These are phyloP conservation scores for Bos javanicus DNA, from an alignment of 2,113 vertebrate species.

Conservation along the genomic window DNA sequence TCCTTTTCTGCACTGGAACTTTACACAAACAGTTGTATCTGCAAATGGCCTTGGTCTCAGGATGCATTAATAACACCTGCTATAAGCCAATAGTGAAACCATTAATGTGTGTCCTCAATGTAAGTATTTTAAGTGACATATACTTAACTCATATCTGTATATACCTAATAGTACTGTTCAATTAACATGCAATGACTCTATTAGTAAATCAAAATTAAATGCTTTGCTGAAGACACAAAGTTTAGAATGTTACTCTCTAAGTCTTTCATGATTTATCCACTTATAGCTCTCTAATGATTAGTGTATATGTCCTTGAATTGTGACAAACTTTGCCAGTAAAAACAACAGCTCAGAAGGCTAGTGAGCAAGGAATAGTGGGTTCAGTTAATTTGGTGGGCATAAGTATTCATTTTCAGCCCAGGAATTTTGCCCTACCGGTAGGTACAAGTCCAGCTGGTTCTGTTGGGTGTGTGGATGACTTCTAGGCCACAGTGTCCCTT, in stretches of 20 bases:
- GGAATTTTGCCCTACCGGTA: neutral
- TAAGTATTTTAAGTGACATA: constrained; percentile 57
- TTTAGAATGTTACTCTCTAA: constrained; percentile 66
- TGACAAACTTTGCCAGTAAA: constrained; percentile 21
- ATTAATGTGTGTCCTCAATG: constrained; percentile 60
- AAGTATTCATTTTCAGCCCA: neutral
- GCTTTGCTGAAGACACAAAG: constrained; percentile 63
- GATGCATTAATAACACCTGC: constrained; percentile 52
- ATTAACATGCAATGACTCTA: constrained; percentile 72
- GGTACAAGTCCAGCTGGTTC: neutral
- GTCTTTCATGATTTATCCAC: constrained; percentile 68
- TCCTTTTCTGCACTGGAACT: neutral
- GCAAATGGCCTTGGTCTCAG: constrained; percentile 12
- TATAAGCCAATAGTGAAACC: constrained; percentile 49
- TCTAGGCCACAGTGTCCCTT: neutral
- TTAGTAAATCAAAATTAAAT: constrained; percentile 79
- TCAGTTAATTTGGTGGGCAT: neutral
- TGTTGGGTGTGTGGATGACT: neutral
- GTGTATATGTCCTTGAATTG: neutral
- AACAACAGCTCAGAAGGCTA: neutral
- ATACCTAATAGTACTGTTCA: constrained; percentile 60
- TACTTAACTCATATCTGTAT: constrained; percentile 73
- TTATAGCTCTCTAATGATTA: constrained; percentile 41
- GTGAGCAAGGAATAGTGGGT: neutral
- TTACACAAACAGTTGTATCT: constrained; percentile 42